A percentile compares a stretch with the other conserved stretches of the same genome.
phyloP scores from a whole-genome alignment of 2,797 vertebrate species.

The Sebastes cheni region DNA sequence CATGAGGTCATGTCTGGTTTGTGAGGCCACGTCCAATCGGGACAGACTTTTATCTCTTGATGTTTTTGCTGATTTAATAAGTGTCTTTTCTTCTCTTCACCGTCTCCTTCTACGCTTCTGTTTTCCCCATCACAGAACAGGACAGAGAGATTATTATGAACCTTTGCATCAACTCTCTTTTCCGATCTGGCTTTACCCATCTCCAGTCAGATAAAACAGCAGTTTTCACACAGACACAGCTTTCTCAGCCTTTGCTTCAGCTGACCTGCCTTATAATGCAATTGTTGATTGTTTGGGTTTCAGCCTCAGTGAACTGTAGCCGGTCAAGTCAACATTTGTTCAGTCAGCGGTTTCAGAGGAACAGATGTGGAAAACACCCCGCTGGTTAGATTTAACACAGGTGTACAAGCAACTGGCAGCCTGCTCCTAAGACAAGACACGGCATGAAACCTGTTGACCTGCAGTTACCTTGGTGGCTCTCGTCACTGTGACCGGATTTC shows the following conservation, averaged over 20 bases:
- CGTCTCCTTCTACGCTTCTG: not conserved
- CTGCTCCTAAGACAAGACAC: constrained; percentile 5
- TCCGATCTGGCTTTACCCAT: not conserved
- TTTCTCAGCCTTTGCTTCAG: not conserved
- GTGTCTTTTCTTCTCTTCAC: not conserved
- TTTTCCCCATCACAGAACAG: constrained; percentile 2
- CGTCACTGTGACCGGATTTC: not conserved
- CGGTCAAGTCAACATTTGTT: constrained; percentile 15
- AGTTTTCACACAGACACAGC: not conserved
- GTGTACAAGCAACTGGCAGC: constrained; percentile 8
- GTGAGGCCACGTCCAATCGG: constrained; percentile 7
- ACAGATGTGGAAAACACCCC: constrained; percentile 27
- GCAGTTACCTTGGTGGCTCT: not conserved
- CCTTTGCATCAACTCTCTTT: not conserved
- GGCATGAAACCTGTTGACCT: constrained; percentile 16
- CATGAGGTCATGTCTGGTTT: constrained; percentile 61
- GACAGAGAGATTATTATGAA: not conserved
- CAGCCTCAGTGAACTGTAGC: constrained; percentile 10
- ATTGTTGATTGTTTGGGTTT: constrained; percentile 25
- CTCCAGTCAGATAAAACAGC: not conserved
- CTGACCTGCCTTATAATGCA: not conserved
- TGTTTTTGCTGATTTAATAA: not conserved
- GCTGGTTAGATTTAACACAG: constrained; percentile 34
- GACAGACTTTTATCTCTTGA: constrained; percentile 23
- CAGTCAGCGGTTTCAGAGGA: constrained; percentile 7